Conservation (phyloP, 2,888 invertebrate species). For the Prosapia bicincta region DNA sequence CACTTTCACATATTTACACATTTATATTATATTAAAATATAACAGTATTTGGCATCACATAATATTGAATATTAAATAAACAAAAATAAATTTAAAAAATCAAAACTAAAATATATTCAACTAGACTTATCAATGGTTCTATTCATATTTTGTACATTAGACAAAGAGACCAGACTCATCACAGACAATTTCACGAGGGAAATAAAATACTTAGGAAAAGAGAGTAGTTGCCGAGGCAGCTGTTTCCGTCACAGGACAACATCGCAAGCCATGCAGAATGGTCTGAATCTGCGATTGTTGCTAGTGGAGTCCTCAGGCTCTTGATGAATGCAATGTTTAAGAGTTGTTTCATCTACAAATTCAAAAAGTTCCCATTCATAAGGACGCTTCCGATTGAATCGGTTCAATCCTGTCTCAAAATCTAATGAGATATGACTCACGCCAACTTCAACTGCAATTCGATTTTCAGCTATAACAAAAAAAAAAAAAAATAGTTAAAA, state of each 20-base stretch:
- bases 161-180: conserved; percentile 9
- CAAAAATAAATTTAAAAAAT: conserved; percentile 11
- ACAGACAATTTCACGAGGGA: conserved; percentile 2
- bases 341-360: not conserved
- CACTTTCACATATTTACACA: not conserved
- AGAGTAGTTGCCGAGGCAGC: conserved; percentile 8
- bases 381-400: conserved; percentile 8
- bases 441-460: not conserved
- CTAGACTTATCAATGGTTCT: conserved; percentile 16
- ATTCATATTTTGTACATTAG: conserved; percentile 12
- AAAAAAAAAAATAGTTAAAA: not conserved
- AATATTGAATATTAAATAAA: conserved; percentile 12
- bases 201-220: conserved; percentile 15
- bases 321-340: conserved; percentile 5
- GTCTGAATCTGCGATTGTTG: conserved; percentile 20
- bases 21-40: conserved; percentile 12
- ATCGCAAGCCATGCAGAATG: conserved; percentile 33
- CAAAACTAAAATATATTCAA: conserved; percentile 24
- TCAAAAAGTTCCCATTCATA: not conserved
- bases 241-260: conserved; percentile 34
- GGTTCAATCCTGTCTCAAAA: conserved; percentile 2
- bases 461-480: not conserved
- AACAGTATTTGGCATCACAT: conserved; percentile 18
- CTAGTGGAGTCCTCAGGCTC: not conserved
- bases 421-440: not conserved